Conservation (phyloP, 1,140 invertebrate genomes). For the Bombus superbus region DNA sequence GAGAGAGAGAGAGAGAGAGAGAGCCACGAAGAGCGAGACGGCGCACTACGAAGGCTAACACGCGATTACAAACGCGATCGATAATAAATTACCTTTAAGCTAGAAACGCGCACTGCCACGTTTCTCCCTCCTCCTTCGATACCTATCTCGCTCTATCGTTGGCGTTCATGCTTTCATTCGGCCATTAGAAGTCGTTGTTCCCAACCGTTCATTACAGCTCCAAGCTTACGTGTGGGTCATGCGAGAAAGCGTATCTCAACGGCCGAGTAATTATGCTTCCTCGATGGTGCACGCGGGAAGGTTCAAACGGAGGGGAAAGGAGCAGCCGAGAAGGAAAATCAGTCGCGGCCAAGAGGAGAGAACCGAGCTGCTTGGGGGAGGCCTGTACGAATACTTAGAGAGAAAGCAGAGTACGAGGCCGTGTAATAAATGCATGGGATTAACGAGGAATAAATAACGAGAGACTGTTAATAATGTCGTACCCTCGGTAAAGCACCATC, state of each 20-base stretch:
- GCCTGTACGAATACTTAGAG: conserved; percentile 54
- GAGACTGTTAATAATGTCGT: conserved; percentile 75
- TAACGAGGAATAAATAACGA: conserved; percentile 79
- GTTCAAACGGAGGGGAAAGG: background rate
- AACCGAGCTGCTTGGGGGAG: background rate
- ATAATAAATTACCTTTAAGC: conserved; percentile 71
- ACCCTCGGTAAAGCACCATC: conserved; percentile 58
- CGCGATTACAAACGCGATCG: conserved; percentile 69
- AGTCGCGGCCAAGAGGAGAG: background rate
- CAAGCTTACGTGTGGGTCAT: conserved; percentile 49
- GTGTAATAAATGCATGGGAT: conserved; percentile 73
- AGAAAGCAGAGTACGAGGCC: conserved; percentile 59
- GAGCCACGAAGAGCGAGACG: conserved; percentile 4
- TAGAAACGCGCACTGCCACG: conserved; percentile 59
- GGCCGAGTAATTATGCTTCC: conserved; percentile 64
- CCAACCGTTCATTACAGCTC: conserved; percentile 67
- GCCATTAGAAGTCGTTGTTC: conserved; percentile 69
- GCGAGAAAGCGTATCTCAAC: conserved; percentile 61
- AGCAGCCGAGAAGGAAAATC: background rate
- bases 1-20: background rate
- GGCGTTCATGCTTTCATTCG: conserved; percentile 57
- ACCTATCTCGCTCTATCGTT: conserved; percentile 14
- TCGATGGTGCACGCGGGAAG: conserved; percentile 19
- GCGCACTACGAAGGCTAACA: conserved; percentile 56
- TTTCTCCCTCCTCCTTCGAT: background rate